Percentiles rank a stretch among this genome's conserved stretches.
These are phyloP conservation scores for Irena cyanogastra DNA, from an alignment of 2,113 vertebrate genomes.

Conservation along the genomic window DNA sequence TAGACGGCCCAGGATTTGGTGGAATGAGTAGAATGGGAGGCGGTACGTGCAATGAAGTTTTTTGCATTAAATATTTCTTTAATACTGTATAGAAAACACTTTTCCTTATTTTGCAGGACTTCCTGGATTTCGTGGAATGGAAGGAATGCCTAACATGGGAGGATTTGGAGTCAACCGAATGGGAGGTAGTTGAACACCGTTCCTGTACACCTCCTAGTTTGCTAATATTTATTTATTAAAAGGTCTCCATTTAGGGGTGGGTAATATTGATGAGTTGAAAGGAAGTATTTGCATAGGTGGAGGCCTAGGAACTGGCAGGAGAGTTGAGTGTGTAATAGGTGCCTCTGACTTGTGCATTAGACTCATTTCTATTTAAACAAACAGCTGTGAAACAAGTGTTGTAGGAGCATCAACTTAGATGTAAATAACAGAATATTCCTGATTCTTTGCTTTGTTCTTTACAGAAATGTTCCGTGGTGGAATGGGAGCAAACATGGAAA, in stretches of 20 bases:
- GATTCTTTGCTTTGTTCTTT: neutral
- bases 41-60: conserved; percentile 70
- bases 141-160: conserved; percentile 88
- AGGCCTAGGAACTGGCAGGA: neutral
- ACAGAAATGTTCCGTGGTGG: conserved; percentile 87
- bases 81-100: conserved; percentile 16
- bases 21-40: conserved; percentile 89
- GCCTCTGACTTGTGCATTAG: neutral
- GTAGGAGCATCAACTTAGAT: neutral
- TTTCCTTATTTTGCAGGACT: conserved; percentile 77
- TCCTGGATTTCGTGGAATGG: conserved; percentile 86
- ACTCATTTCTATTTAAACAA: neutral
- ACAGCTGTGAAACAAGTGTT: neutral
- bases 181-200: conserved; percentile 79
- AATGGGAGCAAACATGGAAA: conserved; percentile 88
- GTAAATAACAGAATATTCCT: neutral
- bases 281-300: conserved; percentile 1
- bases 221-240: neutral
- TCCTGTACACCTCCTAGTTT: neutral
- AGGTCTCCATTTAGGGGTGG: neutral
- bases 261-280: conserved; percentile 36
- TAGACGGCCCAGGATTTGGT: conserved; percentile 88
- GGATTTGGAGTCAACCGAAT: conserved; percentile 89
- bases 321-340: conserved; percentile 14
- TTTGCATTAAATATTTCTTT: neutral